A percentile compares a stretch with the other conserved stretches of the same genome.
Conservation (phyloP, 2,113 vertebrate genomes). For the Thamnophis sirtalis region DNA sequence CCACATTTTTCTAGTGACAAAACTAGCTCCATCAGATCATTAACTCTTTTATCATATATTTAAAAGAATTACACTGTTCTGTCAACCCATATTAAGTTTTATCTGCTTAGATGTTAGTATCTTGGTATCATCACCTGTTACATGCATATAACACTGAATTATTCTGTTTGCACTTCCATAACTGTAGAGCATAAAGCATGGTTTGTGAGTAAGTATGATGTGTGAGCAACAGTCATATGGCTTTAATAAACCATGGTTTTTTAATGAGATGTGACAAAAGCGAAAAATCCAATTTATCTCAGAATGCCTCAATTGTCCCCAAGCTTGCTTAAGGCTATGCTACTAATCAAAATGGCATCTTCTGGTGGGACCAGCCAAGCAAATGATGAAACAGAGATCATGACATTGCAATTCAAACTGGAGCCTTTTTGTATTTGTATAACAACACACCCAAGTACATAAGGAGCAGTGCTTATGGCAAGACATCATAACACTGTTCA, state of each 20-base stretch:
- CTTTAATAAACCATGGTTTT: neutral
- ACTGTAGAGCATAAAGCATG: neutral
- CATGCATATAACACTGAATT: neutral
- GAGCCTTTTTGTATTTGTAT: neutral
- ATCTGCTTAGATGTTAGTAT: neutral
- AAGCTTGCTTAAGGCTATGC: neutral
- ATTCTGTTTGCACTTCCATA: neutral
- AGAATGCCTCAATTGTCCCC: neutral
- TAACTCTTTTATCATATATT: neutral
- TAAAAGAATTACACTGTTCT: neutral
- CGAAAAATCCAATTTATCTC: neutral
- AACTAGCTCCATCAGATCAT: neutral
- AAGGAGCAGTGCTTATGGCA: neutral
- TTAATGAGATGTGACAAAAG: neutral
- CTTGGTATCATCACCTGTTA: neutral
- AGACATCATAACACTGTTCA: neutral
- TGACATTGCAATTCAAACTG: neutral
- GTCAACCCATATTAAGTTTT: neutral
- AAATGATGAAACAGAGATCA: neutral
- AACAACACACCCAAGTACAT: neutral
- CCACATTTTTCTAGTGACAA: neutral
- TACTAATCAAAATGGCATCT: neutral
- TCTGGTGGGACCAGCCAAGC: neutral
- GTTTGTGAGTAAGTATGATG: neutral
- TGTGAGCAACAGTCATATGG: neutral